Evolutionary conservation across 2,113 vertebrate genomes (phyloP).

Genomic region (Cathartes aura): DNA sequence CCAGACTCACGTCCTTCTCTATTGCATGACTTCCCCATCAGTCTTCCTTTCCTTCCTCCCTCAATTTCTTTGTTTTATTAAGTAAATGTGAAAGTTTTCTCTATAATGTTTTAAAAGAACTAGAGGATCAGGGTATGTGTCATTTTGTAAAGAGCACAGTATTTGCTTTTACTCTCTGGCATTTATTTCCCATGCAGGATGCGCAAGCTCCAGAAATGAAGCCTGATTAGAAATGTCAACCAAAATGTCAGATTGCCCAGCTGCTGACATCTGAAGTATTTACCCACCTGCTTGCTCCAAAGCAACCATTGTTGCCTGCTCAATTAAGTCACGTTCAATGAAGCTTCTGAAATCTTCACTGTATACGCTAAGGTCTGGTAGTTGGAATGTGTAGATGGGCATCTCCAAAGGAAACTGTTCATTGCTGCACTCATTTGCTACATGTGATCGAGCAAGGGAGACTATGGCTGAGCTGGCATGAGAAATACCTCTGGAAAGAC

Average conservation of each 20-base stretch:
- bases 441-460: slow-evolving; percentile 93
- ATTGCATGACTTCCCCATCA: neutral
- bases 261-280: neutral
- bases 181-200: neutral
- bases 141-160: neutral
- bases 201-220: neutral
- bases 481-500: slow-evolving; percentile 96
- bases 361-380: slow-evolving; percentile 97
- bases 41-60: neutral
- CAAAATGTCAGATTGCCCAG: neutral
- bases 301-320: slow-evolving; percentile 97
- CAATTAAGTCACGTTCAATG: slow-evolving; percentile 95
- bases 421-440: slow-evolving; percentile 90
- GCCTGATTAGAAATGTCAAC: neutral
- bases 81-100: neutral
- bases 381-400: slow-evolving; percentile 99
- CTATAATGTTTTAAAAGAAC: neutral
- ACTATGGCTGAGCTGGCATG: slow-evolving; percentile 99
- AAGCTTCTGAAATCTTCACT: slow-evolving; percentile 98
- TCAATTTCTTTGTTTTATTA: neutral
- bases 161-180: neutral
- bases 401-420: slow-evolving; percentile 97
- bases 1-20: neutral
- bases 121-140: neutral
- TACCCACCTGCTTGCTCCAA: slow-evolving; percentile 94